Percentiles rank a stretch among this genome's conserved stretches.
Conservation (phyloP, 2,113 vertebrate species). For the Campylorhamphus procurvoides region DNA sequence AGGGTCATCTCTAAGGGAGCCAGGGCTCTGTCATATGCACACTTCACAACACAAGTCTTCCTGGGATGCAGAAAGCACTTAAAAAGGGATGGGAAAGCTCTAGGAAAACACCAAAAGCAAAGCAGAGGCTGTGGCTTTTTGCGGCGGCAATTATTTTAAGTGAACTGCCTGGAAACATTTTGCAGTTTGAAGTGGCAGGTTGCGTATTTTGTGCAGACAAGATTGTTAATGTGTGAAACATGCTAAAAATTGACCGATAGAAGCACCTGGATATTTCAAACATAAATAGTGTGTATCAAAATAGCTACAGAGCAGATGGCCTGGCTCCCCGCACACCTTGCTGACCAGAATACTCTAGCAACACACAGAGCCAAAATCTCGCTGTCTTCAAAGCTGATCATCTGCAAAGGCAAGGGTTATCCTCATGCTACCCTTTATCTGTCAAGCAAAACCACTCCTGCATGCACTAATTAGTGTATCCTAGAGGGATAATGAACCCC, state of each 20-base stretch:
- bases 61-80: neutral
- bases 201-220: neutral
- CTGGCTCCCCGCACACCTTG: slow-evolving; percentile 37
- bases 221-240: neutral
- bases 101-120: neutral
- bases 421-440: neutral
- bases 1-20: neutral
- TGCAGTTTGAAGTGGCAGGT: neutral
- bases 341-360: slow-evolving; percentile 19
- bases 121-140: neutral
- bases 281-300: neutral
- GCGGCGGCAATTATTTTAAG: neutral
- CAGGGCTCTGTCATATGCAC: neutral
- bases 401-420: neutral
- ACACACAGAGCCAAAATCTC: neutral
- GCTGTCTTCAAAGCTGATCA: neutral
- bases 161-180: neutral
- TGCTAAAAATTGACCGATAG: neutral
- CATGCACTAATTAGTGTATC: neutral
- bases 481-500: neutral
- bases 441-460: neutral
- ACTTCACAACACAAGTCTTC: rapidly evolving
- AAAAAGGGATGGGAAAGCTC: neutral
- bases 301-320: slow-evolving; percentile 59
- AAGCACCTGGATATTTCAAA: slow-evolving; percentile 39